A percentile compares a stretch with the other conserved stretches of the same genome.
Conservation (phyloP, 2,888 invertebrate species). For the Mythimna ferrago region DNA sequence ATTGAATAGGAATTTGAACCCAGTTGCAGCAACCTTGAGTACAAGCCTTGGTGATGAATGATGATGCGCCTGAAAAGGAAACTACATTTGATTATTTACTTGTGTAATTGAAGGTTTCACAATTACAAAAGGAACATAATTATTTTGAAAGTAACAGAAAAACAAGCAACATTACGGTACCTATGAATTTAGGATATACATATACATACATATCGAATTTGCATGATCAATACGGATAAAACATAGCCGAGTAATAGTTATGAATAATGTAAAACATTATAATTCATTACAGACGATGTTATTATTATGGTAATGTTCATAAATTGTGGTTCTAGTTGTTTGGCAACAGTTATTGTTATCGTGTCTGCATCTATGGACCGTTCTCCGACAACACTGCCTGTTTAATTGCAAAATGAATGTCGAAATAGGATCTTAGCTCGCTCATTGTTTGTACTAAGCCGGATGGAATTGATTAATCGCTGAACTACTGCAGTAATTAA, state of each 20-base stretch:
- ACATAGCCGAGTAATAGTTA: constrained; percentile 24
- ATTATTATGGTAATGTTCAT: constrained; percentile 63
- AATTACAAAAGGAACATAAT: not conserved
- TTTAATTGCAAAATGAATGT: constrained; percentile 76
- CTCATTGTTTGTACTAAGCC: constrained; percentile 74
- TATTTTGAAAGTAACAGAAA: not conserved
- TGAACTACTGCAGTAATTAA: constrained; percentile 69
- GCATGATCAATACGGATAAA: constrained; percentile 24
- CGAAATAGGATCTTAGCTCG: constrained; percentile 71
- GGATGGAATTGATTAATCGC: constrained; percentile 78
- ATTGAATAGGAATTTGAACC: constrained; percentile 15
- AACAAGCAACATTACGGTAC: not conserved
- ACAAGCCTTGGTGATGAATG: constrained; percentile 8
- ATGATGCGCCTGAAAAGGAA: constrained; percentile 6
- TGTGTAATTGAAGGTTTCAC: constrained; percentile 7
- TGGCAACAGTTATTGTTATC: constrained; percentile 52
- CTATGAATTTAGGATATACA: not conserved
- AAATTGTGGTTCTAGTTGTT: constrained; percentile 59
- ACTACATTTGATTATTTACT: not conserved
- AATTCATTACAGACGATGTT: constrained; percentile 55
- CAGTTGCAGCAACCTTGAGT: constrained; percentile 19
- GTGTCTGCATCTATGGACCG: constrained; percentile 53
- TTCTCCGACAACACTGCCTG: constrained; percentile 66
- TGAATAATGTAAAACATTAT: constrained; percentile 56
- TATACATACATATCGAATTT: constrained; percentile 17